Evolutionary conservation across 2,888 invertebrate species (phyloP), one percentile per base, ranked within the genome.

Genomic region (Isoperla grammatica): DNA sequence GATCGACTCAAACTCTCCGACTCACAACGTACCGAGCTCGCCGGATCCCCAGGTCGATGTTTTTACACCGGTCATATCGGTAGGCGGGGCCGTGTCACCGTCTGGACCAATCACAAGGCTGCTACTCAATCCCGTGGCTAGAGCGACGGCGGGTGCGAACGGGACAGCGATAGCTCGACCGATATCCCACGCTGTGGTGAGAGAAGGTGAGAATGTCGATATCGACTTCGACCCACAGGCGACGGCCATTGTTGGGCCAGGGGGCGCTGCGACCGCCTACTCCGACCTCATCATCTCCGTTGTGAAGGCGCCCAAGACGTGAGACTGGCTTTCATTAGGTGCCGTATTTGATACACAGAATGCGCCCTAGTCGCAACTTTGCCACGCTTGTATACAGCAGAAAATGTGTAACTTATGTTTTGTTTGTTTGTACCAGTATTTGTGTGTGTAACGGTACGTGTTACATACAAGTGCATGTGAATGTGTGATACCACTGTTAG

Each of bases 221-320:
- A 81, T 88, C 49, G 73, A 82, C 17, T 86, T 85, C 69, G 78
- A 81, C 63, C 88, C 88, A 2, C 78, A 80, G 62, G 85, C 87
- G 0, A 79, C 85, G 1, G 88, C 88, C 2, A 79, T 88, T 3
- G 87, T 81, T 2, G 88, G 88, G 5, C 87, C 86, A 35, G 87
- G 87, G 3, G 88, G 88, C 8, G 80, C 84, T 53, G 88, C 88
- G 0, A 86, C 87, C 69, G 88, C 88, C 0, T 81, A 87, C 69
- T 86, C 88, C 58, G 86, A 87, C 71, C 78, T 89, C 62, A 81
- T 82, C 68, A 65, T 71, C 71, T 57, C 62, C 13, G 42, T 43
- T 37, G 17, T 62, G 2, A 56, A 61, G 23, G 39, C 20, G 54
- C 22, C 39, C 20, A 45, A 1, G 37, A 22, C 37, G 29, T 13